Base-by-base conservation (phyloP, 1,140 invertebrate genomes). In the Apis cerana region DNA sequence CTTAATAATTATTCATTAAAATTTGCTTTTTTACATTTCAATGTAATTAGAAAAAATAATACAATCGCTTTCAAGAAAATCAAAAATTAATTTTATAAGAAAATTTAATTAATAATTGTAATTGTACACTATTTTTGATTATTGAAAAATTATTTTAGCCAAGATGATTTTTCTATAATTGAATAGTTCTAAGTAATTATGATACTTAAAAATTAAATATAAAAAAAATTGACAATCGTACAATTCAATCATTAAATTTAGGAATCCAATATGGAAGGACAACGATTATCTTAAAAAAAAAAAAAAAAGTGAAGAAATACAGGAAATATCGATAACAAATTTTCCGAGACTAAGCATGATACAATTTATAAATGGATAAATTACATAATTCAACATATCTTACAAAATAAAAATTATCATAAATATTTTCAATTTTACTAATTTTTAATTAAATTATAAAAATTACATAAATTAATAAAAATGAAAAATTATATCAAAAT, bases 181-280 rank as follows among this genome's bases (percentile, higher is more conserved):
- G 3, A 1, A 27, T 12, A 15, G 21, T 21, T 27, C 56, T 1
- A 43, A 43, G 23, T 10, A 59, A 50, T 17, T 15, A 15, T 12
- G 8, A 0, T 4, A 7, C 17, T 33, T 33, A 2, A 13, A 1
- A 12, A n/a, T 64, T 13, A 43, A 27, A 27, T 10, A 15, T 13
- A 52, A 54, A 64, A 23, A 80, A 10, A 10, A 5, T 10, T 11
- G 8, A 12, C 27, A 43, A 15, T 43, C 17, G 8, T 48, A 9
- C 21, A 15, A 43, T 21, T 27, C 71, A 27, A 19, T 17, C 11
- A 15, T 13, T 80, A 50, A 75, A 52, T 48, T 43, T 56, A 19
- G 3, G n/a, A 12, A 5, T 11, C 19, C 23, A 15, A 81, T 75
- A 67, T 67, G 79, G 79, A 59, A 80, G 61, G 64, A 76, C 62